Base-by-base conservation (phyloP, 2,888 invertebrate species). In the Brenthis daphne region DNA sequence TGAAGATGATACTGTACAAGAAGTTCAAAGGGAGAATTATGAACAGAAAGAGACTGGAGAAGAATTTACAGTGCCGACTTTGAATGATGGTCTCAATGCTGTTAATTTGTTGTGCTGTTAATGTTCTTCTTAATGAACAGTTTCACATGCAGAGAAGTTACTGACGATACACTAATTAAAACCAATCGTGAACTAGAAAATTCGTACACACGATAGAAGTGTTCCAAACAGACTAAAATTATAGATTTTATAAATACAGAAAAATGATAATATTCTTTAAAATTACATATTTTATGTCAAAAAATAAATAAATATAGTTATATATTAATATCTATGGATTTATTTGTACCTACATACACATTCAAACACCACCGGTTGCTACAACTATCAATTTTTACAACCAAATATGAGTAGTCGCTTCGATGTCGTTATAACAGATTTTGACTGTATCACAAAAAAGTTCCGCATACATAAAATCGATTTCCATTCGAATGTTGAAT, bases 21-120 rank as follows among this genome's bases (percentile, higher is more conserved):
- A 67, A 67, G 37, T 51, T n/a, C 51, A n/a, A 51, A n/a, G n/a
- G n/a, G 51, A 51, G 4, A 29, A 4, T 5, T 4, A 29, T 0
- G 29, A 29, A 29, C 29, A 51, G 51, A n/a, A 51, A 51, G 4
- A 51, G 3, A 12, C n/a, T 2, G 70, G 74, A 74, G 71, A 73
- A 74, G 64, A 75, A 70, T 75, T 75, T 69, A 69, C 66, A 70
- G 70, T 73, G 57, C 69, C 71, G 70, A 72, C 67, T 73, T 66
- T 74, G 64, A 72, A 54, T 69, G 68, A 73, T 33, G 71, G 70
- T 71, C 70, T 75, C 60, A 74, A 72, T 71, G 73, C 74, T 71
- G 61, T 75, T 55, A 75, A 57, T 72, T 20, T 20, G 20, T 20
- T 20, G 20, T 20, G 20, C 73, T 68, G 63, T 29, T 24, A 3